Conservation (phyloP, 1,140 invertebrate species). For the Meteorus sp. region DNA sequence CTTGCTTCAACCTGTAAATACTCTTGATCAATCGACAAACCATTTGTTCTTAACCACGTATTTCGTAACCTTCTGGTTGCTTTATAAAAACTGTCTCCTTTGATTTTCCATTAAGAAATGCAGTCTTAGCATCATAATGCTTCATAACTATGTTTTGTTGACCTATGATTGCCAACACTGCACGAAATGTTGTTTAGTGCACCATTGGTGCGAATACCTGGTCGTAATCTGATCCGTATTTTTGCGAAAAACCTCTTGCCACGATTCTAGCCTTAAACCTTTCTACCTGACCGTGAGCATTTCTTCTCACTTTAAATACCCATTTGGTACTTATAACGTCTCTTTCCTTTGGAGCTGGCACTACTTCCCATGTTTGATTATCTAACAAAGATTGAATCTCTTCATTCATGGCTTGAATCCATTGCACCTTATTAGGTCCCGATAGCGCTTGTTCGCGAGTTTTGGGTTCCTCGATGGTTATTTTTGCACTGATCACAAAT, state of each 20-base stretch:
- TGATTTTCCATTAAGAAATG: conserved; percentile 53
- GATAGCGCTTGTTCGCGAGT: conserved; percentile 28
- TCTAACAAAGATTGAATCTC: conserved; percentile 10
- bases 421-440: conserved; percentile 25
- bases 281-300: neutral
- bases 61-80: conserved; percentile 39
- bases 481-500: too few relatives aligned
- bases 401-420: conserved; percentile 31
- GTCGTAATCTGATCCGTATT: too few relatives aligned
- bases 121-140: conserved; percentile 49
- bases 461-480: too few relatives aligned
- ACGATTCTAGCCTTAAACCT: neutral
- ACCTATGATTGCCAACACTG: conserved; percentile 45
- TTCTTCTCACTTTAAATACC: conserved; percentile 29
- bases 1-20: conserved; percentile 29
- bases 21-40: conserved; percentile 19
- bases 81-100: conserved; percentile 52
- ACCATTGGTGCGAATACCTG: conserved; percentile 46
- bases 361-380: conserved; percentile 24
- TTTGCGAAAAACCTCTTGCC: too few relatives aligned
- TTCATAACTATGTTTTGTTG: conserved; percentile 30
- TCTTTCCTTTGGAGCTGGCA: conserved; percentile 13
- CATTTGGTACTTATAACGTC: conserved; percentile 31
- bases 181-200: conserved; percentile 37
- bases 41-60: neutral